Evolutionary conservation across 2,113 vertebrate species (phyloP), one percentile per base, ranked within the genome.

Genomic region (Orycteropus afer): DNA sequence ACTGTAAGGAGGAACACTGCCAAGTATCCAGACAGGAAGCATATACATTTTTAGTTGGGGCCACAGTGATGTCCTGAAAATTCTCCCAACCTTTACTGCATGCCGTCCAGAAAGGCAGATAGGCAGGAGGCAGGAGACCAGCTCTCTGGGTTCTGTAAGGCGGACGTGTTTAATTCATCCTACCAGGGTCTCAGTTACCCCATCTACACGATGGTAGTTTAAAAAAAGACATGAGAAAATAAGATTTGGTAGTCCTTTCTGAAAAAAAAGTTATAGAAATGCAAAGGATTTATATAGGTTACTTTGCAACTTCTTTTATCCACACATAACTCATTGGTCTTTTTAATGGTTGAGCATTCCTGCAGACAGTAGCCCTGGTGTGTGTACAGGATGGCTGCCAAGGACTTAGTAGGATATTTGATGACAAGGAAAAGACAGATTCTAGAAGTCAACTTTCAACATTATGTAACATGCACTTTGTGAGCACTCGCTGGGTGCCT

Each of bases 401-500:
- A 79, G 59, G 51, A 55, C 57, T 42, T 27, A 76, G 9, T 10
- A 47, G 73, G 20, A 32, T 15, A 11, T 6, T 14, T 45, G 47
- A 49, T 11, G 74, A 53, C 9, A 42, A 73, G 34, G 10, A 25
- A 77, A 22, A 86, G 40, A 42, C 7, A 61, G 4, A 45, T 49
- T 40, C 37, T 7, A 27, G 45, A 42, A 34, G 37, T n/a, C 53
- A 7, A 34, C 45, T 27, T 85, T 51, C 20, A 18, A 32, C 18
- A 27, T 10, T 2, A 3, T 40, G 7, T n/a, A n/a, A 0, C n/a
- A 10, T 51, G 2, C 3, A 49, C 14, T 45, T 15, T 0, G 4
- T 2, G 2, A 82, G 76, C 47, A 51, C 20, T 11, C 29, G 32
- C 59, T 17, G 8, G 45, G 32, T 23, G 53, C 61, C 53, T 20